Conservation (phyloP, 1,140 invertebrate species). For the Vanessa tameamea region DNA sequence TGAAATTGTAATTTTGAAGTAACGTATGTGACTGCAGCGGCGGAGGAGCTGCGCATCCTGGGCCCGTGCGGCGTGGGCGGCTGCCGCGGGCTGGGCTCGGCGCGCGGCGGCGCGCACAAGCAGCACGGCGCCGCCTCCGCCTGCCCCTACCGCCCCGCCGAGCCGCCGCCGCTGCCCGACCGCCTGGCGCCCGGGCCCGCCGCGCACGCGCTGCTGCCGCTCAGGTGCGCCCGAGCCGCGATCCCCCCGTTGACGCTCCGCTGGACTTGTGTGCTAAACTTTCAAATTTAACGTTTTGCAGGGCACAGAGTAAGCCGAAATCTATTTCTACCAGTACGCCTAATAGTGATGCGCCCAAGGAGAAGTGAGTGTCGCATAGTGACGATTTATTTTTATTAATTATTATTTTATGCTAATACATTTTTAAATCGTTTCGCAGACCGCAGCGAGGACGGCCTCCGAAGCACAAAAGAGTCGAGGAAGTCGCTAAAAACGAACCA, state of each 20-base stretch:
- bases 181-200: slow-evolving; percentile 53
- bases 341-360: slow-evolving; percentile 60
- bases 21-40: slow-evolving; percentile 38
- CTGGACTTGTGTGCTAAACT: neutral
- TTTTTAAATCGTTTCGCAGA: slow-evolving; percentile 36
- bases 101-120: slow-evolving; percentile 87
- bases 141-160: slow-evolving; percentile 87
- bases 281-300: slow-evolving; percentile 37
- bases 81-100: slow-evolving; percentile 90
- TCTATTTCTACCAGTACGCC: slow-evolving; percentile 61
- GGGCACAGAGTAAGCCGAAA: slow-evolving; percentile 58
- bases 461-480: slow-evolving; percentile 71
- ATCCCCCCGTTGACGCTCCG: neutral
- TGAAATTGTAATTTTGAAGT: no score
- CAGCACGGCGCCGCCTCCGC: slow-evolving; percentile 89
- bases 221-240: neutral
- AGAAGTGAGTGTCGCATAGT: slow-evolving; percentile 52
- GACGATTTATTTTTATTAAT: neutral
- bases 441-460: slow-evolving; percentile 64
- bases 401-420: neutral
- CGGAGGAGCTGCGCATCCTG: slow-evolving; percentile 82
- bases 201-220: slow-evolving; percentile 10
- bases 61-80: slow-evolving; percentile 87
- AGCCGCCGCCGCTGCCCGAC: slow-evolving; percentile 70
- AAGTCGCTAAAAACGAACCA: slow-evolving; percentile 66